Evolutionary conservation across 2,888 invertebrate species (phyloP).

Genomic region (Carabus problematicus): DNA sequence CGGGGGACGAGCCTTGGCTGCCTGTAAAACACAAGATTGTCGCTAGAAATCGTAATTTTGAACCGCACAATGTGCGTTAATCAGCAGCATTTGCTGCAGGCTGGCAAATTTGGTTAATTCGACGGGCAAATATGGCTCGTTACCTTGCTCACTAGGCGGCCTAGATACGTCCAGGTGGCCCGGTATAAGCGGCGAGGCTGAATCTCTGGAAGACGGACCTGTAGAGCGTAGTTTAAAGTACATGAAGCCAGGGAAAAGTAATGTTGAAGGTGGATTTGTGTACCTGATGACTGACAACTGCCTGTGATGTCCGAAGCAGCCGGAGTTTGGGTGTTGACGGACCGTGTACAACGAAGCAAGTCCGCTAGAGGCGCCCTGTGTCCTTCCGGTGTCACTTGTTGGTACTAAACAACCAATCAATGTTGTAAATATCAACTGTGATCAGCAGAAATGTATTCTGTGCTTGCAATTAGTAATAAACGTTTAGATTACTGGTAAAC

Average conservation of each 20-base stretch:
- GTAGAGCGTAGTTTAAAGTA: constrained; percentile 49
- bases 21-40: background rate
- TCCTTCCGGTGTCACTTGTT: constrained; percentile 81
- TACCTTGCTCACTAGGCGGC: constrained; percentile 64
- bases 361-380: constrained; percentile 86
- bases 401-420: constrained; percentile 50
- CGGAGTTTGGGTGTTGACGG: constrained; percentile 87
- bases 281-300: constrained; percentile 76
- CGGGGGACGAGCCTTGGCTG: constrained; percentile 79
- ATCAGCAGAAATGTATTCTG: too few relatives aligned
- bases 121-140: too few relatives aligned
- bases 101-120: too few relatives aligned
- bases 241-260: too few relatives aligned
- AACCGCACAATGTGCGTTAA: too few relatives aligned
- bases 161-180: constrained; percentile 69
- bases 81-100: too few relatives aligned
- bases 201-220: constrained; percentile 71
- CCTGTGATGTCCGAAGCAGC: constrained; percentile 69
- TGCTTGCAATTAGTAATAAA: too few relatives aligned
- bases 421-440: constrained; percentile 8
- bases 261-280: constrained; percentile 43
- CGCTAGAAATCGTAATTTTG: too few relatives aligned
- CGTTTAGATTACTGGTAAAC: too few relatives aligned
- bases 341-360: constrained; percentile 71
- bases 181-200: constrained; percentile 72